A percentile compares a stretch with the other conserved stretches of the same genome.
phyloP scores from a whole-genome alignment of 1,140 invertebrate genomes.

The Bombus superbus region DNA sequence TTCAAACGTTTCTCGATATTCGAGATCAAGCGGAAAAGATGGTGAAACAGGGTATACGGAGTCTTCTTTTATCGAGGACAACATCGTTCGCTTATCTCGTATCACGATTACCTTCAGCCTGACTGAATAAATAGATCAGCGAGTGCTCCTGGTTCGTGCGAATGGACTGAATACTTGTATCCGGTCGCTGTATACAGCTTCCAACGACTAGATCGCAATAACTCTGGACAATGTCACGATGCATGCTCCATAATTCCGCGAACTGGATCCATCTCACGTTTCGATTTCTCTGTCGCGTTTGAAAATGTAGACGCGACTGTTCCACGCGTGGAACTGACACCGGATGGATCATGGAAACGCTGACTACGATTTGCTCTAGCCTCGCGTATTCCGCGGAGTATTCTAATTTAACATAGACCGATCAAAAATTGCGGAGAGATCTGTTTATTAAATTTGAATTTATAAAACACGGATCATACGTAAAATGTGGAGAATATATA shows the following conservation, averaged over 20 bases:
- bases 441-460: neutral
- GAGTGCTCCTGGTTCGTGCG: conserved; percentile 15
- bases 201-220: conserved; percentile 53
- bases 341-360: neutral
- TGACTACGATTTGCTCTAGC: neutral
- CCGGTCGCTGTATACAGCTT: conserved; percentile 3
- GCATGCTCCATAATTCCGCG: conserved; percentile 59
- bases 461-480: neutral
- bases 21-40: conserved; percentile 13
- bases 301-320: conserved; percentile 6
- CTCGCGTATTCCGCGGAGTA: neutral
- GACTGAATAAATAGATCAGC: conserved; percentile 55
- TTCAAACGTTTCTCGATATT: conserved; percentile 8
- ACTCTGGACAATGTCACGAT: conserved; percentile 49
- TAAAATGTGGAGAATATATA: no score
- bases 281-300: conserved; percentile 33
- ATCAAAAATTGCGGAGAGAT: no score
- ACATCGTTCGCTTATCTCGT: conserved; percentile 38
- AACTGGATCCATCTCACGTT: conserved; percentile 63
- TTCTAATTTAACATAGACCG: neutral
- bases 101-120: conserved; percentile 31
- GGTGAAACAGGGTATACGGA: neutral
- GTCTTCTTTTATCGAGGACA: conserved; percentile 38
- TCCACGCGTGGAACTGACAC: neutral
- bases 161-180: conserved; percentile 43